Percentiles rank a stretch among this genome's conserved stretches.
Evolutionary conservation across 2,113 vertebrate genomes (phyloP).

Genomic region (Hoplias malabaricus): DNA sequence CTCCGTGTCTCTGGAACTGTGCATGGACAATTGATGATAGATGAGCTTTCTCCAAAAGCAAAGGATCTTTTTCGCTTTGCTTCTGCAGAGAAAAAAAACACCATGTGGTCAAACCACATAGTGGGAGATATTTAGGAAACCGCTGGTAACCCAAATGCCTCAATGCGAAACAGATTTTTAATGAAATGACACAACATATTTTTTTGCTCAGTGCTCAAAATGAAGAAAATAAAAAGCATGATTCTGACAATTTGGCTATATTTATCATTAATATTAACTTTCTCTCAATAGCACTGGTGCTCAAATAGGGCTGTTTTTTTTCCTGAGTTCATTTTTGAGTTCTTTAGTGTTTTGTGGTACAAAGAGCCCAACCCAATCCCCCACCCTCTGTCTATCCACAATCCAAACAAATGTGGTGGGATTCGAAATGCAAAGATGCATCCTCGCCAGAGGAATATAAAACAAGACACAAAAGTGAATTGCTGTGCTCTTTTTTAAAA

Average conservation of each 20-base stretch:
- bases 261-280: conserved; percentile 16
- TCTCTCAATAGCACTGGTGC: conserved; percentile 6
- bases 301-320: neutral
- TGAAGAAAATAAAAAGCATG: neutral
- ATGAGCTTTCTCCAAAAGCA: neutral
- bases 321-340: conserved; percentile 2
- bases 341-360: neutral
- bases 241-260: conserved; percentile 9
- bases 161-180: conserved; percentile 26
- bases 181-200: neutral
- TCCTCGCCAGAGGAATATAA: conserved; percentile 29
- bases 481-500: conserved; percentile 23
- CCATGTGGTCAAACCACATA: conserved; percentile 2
- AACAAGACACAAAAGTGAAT: conserved; percentile 6
- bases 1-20: neutral
- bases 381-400: conserved; percentile 7
- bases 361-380: neutral
- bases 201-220: neutral
- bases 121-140: conserved; percentile 26
- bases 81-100: conserved; percentile 7
- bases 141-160: conserved; percentile 19
- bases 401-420: conserved; percentile 33
- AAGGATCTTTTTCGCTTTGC: neutral
- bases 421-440: conserved; percentile 16
- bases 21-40: conserved; percentile 1